A percentile compares a stretch with the other conserved stretches of the same genome.
Conservation (phyloP, 2,797 vertebrate species). For the Staurois parvus region DNA sequence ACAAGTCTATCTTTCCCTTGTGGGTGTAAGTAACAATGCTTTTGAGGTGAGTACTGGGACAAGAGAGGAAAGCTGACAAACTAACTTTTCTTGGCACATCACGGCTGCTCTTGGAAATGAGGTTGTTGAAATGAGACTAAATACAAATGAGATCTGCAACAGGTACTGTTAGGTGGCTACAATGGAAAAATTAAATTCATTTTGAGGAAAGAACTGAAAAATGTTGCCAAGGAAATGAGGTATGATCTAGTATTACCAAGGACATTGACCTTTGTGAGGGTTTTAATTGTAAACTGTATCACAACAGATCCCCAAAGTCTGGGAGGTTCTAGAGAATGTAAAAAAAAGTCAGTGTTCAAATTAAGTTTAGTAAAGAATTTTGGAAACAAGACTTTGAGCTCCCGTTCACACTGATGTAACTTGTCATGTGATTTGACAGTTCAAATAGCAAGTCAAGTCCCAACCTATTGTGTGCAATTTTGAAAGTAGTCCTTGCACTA, state of each 20-base stretch:
- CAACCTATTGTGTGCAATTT: too few relatives aligned
- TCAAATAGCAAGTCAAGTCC: too few relatives aligned
- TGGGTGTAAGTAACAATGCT: neutral
- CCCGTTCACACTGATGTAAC: too few relatives aligned
- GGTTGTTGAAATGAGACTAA: neutral
- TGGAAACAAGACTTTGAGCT: neutral
- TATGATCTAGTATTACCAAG: neutral
- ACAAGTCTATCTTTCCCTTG: slow-evolving; percentile 13
- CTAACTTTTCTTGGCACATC: neutral
- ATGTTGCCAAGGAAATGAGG: neutral
- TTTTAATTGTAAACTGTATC: too few relatives aligned
- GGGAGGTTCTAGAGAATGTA: neutral
- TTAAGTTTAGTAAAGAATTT: neutral
- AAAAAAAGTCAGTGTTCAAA: neutral
- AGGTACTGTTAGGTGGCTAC: too few relatives aligned
- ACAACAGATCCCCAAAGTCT: neutral
- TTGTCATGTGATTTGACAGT: too few relatives aligned
- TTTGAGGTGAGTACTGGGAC: slow-evolving; percentile 28
- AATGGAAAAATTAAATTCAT: neutral
- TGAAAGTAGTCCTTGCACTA: too few relatives aligned
- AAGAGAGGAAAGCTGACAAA: slow-evolving; percentile 22
- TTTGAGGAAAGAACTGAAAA: too few relatives aligned
- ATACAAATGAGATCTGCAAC: neutral
- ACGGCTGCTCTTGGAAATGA: neutral
- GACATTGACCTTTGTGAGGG: too few relatives aligned